Evolutionary conservation across 2,888 invertebrate species (phyloP).

Genomic region (Acleris holmiana): DNA sequence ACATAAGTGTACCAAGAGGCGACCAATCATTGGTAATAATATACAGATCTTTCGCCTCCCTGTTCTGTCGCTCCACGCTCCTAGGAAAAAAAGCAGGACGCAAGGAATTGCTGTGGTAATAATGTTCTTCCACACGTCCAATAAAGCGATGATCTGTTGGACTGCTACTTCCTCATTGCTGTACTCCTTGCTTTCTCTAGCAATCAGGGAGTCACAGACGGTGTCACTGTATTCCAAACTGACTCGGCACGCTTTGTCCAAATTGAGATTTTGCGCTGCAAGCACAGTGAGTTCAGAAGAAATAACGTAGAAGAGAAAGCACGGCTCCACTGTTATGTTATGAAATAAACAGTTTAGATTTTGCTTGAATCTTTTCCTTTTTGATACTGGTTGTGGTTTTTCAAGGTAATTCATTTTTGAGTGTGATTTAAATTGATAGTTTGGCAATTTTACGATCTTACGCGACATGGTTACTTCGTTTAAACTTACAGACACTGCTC

Average conservation of each 20-base stretch:
- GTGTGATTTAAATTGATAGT: no score
- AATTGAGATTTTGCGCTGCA: conserved; percentile 89
- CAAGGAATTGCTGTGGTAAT: conserved; percentile 89
- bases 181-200: conserved; percentile 39
- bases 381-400: conserved; percentile 39
- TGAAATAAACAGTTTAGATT: conserved; percentile 34
- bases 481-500: no score
- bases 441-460: no score
- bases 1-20: conserved; percentile 85
- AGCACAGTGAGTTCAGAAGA: conserved; percentile 81
- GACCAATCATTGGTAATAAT: conserved; percentile 88
- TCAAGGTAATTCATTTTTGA: neutral
- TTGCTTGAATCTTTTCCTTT: conserved; percentile 35
- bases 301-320: conserved; percentile 84
- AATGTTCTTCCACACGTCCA: conserved; percentile 90
- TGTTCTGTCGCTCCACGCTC: conserved; percentile 86
- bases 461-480: no score
- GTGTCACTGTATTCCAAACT: conserved; percentile 86
- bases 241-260: conserved; percentile 90
- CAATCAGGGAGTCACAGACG: conserved; percentile 87
- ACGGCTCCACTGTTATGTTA: conserved; percentile 86
- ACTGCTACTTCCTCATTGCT: conserved; percentile 64
- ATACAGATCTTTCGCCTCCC: conserved; percentile 88
- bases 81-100: conserved; percentile 88
- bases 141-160: conserved; percentile 86